Evolutionary conservation across 2,888 invertebrate species (phyloP).

Genomic region (Helicoverpa assulta): DNA sequence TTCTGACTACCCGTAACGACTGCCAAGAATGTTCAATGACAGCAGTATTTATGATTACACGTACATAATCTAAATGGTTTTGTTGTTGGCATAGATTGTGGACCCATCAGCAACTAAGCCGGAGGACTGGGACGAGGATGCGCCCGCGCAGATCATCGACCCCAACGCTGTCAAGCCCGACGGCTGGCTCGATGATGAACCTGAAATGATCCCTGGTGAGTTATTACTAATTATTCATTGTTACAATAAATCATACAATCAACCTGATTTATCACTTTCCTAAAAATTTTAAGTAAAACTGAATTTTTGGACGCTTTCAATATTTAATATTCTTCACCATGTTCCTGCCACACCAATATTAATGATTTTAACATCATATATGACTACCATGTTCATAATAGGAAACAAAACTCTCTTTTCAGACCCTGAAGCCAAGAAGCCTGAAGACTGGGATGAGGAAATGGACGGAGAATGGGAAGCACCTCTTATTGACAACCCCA

Average conservation of each 20-base stretch:
- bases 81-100: constrained; percentile 90
- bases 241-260: no score
- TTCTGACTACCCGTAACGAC: no score
- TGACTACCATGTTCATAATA: no score
- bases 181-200: constrained; percentile 98
- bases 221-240: background rate
- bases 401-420: no score
- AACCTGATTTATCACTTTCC: no score
- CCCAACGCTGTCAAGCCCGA: constrained; percentile 95
- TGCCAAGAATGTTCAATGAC: no score
- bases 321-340: no score
- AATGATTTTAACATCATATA: no score
- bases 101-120: constrained; percentile 97
- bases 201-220: constrained; percentile 93
- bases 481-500: constrained; percentile 97
- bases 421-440: constrained; percentile 96
- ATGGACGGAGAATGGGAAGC: constrained; percentile 99
- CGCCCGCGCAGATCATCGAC: constrained; percentile 97
- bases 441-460: constrained; percentile 98
- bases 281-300: no score
- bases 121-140: constrained; percentile 98
- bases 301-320: no score
- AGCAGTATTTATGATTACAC: no score
- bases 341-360: no score
- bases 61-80: background rate